Base-by-base conservation (phyloP, 2,888 invertebrate genomes). In the Formica aserva region DNA sequence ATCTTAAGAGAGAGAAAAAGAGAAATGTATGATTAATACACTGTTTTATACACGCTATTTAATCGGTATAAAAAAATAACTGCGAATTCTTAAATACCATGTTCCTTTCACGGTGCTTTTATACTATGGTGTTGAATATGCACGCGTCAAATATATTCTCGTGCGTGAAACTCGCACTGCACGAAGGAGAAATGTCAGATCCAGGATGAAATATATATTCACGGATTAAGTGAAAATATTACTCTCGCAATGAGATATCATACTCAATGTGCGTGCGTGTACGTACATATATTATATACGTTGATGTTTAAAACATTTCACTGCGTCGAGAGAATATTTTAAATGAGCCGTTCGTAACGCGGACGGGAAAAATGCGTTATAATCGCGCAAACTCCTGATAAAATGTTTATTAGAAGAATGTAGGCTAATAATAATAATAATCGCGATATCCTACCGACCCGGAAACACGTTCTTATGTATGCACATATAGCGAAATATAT, bases 251-350 rank as follows among this genome's bases (percentile, higher is more conserved):
- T 69, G 69, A 60, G 45, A 60, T 45, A 69, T 22, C n/a, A 48
- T 38, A 29, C 38, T 52, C n/a, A n/a, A 8, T n/a, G 52, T 52
- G n/a, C n/a, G n/a, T 52, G 52, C 15, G 18, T 18, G 6, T 18
- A 45, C 5, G 5, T 45, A 32, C 38, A 29, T 15, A 18, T 45
- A 9, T n/a, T 35, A 13, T 22, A 11, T 32, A 22, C 52, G n/a
- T 69, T 60, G 60, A 80, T 71, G 71, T 80, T 80, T 69, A 71
- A 80, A 60, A 71, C 60, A 80, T 80, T 18, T 45, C 0, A 5
- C 8, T 35, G 71, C 48, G 13, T 67, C 60, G 45, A 62, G 22
- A 41, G 41, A 4, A 62, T 26, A 60, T 45, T 32, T 45, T 48
- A 26, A 65, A 60, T 8, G 57, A 5, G 22, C 4, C 15, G 29